Conservation (phyloP, 2,113 vertebrate genomes). For the Gadus chalcogrammus region DNA sequence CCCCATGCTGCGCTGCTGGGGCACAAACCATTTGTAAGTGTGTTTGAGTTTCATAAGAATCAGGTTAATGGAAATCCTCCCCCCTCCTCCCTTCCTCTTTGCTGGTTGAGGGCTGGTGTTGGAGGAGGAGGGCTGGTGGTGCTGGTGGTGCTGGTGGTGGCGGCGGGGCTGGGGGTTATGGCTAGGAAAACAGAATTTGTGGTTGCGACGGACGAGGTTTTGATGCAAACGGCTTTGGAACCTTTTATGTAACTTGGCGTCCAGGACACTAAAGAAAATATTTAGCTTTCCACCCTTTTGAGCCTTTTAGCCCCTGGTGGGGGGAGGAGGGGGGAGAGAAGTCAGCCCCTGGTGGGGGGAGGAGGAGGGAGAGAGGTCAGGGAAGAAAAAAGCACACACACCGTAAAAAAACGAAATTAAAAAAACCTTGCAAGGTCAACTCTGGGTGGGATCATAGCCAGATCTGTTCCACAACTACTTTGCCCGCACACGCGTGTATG, state of each 20-base stretch:
- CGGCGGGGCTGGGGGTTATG: conserved; percentile 81
- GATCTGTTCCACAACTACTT: conserved; percentile 73
- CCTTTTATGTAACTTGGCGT: conserved; percentile 97
- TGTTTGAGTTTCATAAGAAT: conserved; percentile 93
- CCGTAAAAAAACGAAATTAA: conserved; percentile 55
- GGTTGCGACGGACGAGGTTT: conserved; percentile 85
- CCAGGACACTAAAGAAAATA: conserved; percentile 96
- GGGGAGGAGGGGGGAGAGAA: no score
- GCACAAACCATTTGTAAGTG: conserved; percentile 82
- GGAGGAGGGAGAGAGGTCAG: conserved; percentile 76
- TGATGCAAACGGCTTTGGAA: conserved; percentile 94
- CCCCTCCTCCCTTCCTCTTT: conserved; percentile 53
- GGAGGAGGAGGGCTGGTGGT: no score
- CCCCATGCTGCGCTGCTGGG: conserved; percentile 71
- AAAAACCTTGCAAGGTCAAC: neutral
- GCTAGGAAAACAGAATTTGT: conserved; percentile 93
- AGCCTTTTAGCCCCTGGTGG: conserved; percentile 79
- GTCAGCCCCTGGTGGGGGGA: conserved; percentile 65
- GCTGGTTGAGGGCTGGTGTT: no score
- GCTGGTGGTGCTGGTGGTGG: no score
- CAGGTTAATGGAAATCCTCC: conserved; percentile 84
- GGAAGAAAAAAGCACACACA: conserved; percentile 51
- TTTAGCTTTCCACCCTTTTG: conserved; percentile 97
- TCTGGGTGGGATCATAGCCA: conserved; percentile 64
- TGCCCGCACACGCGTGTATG: conserved; percentile 39